phyloP scores from a whole-genome alignment of 2,113 vertebrate genomes.

The Phoenicopterus ruber region DNA sequence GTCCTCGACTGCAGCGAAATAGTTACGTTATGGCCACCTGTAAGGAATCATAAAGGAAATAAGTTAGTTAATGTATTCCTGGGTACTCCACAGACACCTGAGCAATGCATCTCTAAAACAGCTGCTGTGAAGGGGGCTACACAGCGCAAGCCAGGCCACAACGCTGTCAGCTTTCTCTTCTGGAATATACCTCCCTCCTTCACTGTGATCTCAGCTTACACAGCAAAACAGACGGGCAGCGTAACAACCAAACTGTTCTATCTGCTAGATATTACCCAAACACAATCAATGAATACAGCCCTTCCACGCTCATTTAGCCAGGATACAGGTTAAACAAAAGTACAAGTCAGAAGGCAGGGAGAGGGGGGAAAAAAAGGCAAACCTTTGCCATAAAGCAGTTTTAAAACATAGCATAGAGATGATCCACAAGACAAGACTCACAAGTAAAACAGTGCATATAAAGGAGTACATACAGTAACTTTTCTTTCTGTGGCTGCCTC shows the following conservation, averaged over 20 bases:
- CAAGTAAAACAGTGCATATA: neutral
- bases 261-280: neutral
- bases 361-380: neutral
- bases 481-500: neutral
- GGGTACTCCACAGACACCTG: neutral
- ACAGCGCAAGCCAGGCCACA: neutral
- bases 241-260: neutral
- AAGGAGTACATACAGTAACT: neutral
- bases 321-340: neutral
- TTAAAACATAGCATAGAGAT: neutral
- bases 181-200: neutral
- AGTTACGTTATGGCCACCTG: conserved; percentile 95
- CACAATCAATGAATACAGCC: neutral
- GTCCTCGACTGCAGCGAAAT: conserved; percentile 98
- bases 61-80: neutral
- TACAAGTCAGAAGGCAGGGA: neutral
- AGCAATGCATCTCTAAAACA: neutral
- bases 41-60: neutral
- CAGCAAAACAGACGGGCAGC: neutral
- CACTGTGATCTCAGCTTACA: neutral
- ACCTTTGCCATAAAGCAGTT: neutral
- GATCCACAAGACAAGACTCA: neutral
- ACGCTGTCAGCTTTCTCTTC: neutral
- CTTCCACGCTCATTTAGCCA: neutral
- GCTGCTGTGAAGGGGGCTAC: neutral